These are phyloP conservation scores for Sinhomidia bicolor DNA, from an alignment of 2,888 invertebrate species.

Conservation along the genomic window DNA sequence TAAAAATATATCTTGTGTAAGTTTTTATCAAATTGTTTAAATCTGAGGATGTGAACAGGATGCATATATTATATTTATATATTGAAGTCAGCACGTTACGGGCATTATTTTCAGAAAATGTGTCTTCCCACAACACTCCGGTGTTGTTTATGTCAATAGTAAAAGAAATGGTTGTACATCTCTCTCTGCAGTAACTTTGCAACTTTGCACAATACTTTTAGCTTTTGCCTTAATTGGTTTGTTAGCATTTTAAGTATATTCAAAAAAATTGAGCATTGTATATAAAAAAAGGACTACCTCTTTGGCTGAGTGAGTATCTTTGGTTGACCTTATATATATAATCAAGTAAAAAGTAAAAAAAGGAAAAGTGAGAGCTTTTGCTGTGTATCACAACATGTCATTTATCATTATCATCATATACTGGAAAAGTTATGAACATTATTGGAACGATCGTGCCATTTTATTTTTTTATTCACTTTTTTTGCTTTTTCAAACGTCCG, in stretches of 20 bases:
- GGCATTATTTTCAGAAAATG: conserved; percentile 88
- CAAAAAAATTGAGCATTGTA: background rate
- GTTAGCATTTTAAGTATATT: background rate
- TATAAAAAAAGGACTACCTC: conserved; percentile 35
- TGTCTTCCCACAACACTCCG: conserved; percentile 88
- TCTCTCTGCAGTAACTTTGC: conserved; percentile 31
- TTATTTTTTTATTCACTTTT: conserved; percentile 13
- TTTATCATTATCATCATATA: conserved; percentile 51
- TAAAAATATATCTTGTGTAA: conserved; percentile 19
- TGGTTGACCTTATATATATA: conserved; percentile 46
- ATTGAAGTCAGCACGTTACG: no score
- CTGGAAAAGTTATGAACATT: conserved; percentile 42
- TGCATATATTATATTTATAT: conserved; percentile 36
- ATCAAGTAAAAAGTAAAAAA: no score
- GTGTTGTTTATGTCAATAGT: conserved; percentile 51
- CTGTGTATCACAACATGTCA: conserved; percentile 71
- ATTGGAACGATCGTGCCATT: conserved; percentile 54
- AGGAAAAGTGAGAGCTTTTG: conserved; percentile 74
- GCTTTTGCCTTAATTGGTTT: conserved; percentile 47
- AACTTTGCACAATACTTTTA: conserved; percentile 35
- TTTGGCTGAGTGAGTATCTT: conserved; percentile 53
- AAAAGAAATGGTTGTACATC: conserved; percentile 9
- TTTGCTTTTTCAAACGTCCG: conserved; percentile 50
- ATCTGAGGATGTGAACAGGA: conserved; percentile 30
- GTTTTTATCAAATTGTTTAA: conserved; percentile 1